Percentiles rank a stretch among this genome's conserved stretches.
phyloP scores from a whole-genome alignment of 2,797 vertebrate species.

The Anguilla anguilla region DNA sequence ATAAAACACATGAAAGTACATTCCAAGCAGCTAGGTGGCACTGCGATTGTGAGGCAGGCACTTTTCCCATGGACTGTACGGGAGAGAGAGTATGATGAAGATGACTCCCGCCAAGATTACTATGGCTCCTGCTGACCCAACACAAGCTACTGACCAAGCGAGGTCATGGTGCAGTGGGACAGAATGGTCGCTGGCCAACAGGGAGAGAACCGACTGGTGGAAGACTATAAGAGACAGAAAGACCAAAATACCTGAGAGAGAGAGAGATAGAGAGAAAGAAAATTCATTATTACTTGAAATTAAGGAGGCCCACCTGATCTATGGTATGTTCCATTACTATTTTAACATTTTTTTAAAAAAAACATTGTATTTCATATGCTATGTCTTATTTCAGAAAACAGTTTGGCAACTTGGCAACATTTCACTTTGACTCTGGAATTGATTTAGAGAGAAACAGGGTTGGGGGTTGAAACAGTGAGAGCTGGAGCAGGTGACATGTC shows the following conservation, averaged over 20 bases:
- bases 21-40: constrained; percentile 62
- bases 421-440: not conserved
- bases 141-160: constrained; percentile 86
- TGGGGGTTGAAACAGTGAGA: not conserved
- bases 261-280: constrained; percentile 4
- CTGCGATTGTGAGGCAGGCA: constrained; percentile 71
- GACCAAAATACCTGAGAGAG: constrained; percentile 78
- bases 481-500: not conserved
- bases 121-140: constrained; percentile 74
- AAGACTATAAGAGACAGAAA: constrained; percentile 81
- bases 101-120: constrained; percentile 79
- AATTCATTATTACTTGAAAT: not conserved
- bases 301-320: not conserved
- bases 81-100: constrained; percentile 79
- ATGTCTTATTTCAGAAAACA: not conserved
- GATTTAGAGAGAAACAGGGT: not conserved
- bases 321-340: not conserved
- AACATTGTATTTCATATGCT: not conserved
- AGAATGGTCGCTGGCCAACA: constrained; percentile 74
- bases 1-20: constrained; percentile 26
- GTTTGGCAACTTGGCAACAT: not conserved
- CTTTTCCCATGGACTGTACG: constrained; percentile 74
- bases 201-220: constrained; percentile 79
- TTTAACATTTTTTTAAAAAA: not conserved
- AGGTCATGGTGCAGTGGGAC: constrained; percentile 79